These are phyloP conservation scores for Psilanteris sp. DNA, from an alignment of 1,140 invertebrate genomes.

Conservation along the genomic window DNA sequence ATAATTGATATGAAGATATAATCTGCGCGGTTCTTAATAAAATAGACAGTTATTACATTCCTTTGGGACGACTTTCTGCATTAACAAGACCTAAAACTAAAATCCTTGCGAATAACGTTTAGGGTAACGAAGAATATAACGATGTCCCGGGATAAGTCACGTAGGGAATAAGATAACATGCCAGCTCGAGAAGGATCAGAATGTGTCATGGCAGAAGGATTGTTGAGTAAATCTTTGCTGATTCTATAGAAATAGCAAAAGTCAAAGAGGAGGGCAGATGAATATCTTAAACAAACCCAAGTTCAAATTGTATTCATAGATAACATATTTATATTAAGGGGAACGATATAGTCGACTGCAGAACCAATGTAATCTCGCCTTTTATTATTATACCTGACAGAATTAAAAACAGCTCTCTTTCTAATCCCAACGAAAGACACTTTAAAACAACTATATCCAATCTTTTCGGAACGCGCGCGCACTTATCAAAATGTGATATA, in stretches of 20 bases:
- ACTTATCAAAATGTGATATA: slow-evolving; percentile 13
- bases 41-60: slow-evolving; percentile 53
- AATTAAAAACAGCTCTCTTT: no score
- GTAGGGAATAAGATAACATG: slow-evolving; percentile 65
- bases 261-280: slow-evolving; percentile 30
- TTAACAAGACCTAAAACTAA: slow-evolving; percentile 58
- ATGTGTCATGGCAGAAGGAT: slow-evolving; percentile 64
- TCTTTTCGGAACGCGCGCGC: no score
- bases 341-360: slow-evolving; percentile 17
- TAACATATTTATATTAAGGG: slow-evolving; percentile 26
- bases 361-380: no score
- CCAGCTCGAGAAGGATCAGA: slow-evolving; percentile 59
- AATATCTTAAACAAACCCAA: slow-evolving; percentile 40
- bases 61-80: slow-evolving; percentile 25
- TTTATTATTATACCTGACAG: no score
- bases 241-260: slow-evolving; percentile 41
- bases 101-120: slow-evolving; percentile 63
- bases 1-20: slow-evolving; percentile 16
- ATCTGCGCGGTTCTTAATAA: slow-evolving; percentile 44
- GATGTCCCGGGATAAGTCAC: slow-evolving; percentile 52
- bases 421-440: no score
- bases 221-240: slow-evolving; percentile 72
- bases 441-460: no score
- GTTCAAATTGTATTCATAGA: slow-evolving; percentile 39
- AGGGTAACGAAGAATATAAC: slow-evolving; percentile 58